These are phyloP conservation scores for Leuctra nigra DNA, from an alignment of 2,888 invertebrate species.

Conservation along the genomic window DNA sequence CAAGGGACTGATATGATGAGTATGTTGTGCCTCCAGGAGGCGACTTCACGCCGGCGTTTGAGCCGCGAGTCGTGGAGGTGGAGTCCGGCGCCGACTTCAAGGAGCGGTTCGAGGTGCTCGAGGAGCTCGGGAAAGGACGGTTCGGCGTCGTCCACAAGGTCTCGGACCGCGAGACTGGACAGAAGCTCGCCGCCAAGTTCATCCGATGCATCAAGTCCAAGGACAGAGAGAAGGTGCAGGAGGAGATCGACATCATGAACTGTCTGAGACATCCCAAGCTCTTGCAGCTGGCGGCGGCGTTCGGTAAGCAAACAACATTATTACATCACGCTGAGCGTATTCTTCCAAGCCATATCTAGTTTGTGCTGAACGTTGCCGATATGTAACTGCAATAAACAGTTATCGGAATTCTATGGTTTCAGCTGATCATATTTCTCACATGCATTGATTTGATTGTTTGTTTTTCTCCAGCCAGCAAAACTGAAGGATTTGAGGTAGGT, in stretches of 20 bases:
- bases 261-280: conserved; percentile 76
- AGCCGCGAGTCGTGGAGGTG: conserved; percentile 39
- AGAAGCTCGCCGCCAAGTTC: conserved; percentile 75
- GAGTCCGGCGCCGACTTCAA: conserved; percentile 54
- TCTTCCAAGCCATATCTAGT: too few species aligned
- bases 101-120: conserved; percentile 55
- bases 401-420: too few species aligned
- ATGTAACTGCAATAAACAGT: too few species aligned
- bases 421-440: too few species aligned
- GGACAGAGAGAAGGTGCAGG: conserved; percentile 67
- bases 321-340: too few species aligned
- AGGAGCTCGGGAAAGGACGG: conserved; percentile 68
- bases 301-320: too few species aligned
- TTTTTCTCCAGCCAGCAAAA: too few species aligned
- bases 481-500: too few species aligned
- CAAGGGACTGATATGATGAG: too few species aligned
- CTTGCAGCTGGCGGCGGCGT: conserved; percentile 75
- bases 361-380: too few species aligned
- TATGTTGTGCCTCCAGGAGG: conserved; percentile 21
- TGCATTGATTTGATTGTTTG: too few species aligned
- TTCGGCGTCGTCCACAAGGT: conserved; percentile 66
- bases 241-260: conserved; percentile 85
- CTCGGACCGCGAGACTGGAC: conserved; percentile 55
- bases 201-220: conserved; percentile 65
- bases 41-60: conserved; percentile 33